Percentiles rank a stretch among this genome's conserved stretches.
phyloP scores from a whole-genome alignment of 1,140 invertebrate species.

The Drosophila parabipectinata region DNA sequence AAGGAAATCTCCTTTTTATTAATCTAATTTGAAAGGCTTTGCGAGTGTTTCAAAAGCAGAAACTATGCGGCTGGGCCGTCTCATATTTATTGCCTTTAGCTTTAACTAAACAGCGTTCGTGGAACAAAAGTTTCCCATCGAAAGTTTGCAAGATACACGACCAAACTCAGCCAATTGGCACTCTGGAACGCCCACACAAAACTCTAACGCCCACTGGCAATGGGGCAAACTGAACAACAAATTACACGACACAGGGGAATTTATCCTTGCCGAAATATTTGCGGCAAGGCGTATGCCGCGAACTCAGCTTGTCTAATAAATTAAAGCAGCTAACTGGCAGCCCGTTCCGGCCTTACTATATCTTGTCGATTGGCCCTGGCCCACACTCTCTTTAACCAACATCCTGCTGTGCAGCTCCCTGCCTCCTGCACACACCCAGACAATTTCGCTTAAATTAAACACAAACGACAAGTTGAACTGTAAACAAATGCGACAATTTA shows the following conservation, averaged over 20 bases:
- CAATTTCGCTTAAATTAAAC: constrained; percentile 66
- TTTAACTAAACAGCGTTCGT: not conserved
- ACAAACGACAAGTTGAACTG: constrained; percentile 73
- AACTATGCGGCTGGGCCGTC: not conserved
- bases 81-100: not conserved
- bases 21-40: constrained; percentile 8
- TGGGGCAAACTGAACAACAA: constrained; percentile 48
- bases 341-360: constrained; percentile 38
- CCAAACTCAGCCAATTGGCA: constrained; percentile 6
- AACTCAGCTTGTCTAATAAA: constrained; percentile 59
- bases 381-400: not conserved
- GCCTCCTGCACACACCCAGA: constrained; percentile 12
- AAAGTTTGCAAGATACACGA: not conserved
- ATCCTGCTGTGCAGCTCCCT: not conserved
- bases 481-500: constrained; percentile 82
- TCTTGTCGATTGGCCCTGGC: constrained; percentile 37
- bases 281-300: constrained; percentile 48
- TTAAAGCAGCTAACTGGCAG: constrained; percentile 61
- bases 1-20: not conserved
- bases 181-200: constrained; percentile 29
- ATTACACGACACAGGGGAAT: constrained; percentile 65
- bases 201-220: constrained; percentile 4
- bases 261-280: constrained; percentile 71
- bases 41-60: not conserved
- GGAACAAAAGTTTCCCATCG: not conserved